Base-by-base conservation (phyloP, 2,888 invertebrate genomes). In the Tenthredo mesomela region DNA sequence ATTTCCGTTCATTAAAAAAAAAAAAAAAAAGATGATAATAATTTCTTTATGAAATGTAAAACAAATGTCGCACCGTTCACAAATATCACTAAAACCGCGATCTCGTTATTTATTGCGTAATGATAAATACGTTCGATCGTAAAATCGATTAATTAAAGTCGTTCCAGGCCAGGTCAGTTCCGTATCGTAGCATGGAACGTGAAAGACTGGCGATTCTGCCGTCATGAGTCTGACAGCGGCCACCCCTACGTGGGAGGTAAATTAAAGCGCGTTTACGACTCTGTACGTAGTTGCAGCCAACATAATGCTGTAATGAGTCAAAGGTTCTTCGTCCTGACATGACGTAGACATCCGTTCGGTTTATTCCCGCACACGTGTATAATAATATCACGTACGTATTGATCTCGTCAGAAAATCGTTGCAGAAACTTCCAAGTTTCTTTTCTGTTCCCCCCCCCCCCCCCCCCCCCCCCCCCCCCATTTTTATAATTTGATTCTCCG, bases 111-210 rank as follows among this genome's bases (percentile, higher is more conserved):
- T 25, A 33, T 33, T 33, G 25, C 21, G 61, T 25, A 25, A 29
- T 29, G 47, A 33, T 37, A 37, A 37, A 37, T 33, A 47, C 1
- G 47, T n/a, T 71, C 71, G 80, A 58, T 37, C 78, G 78, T 37
- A 21, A 80, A 37, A 10, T 40, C 21, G 5, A 47, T 65, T 18
- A 21, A 21, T 21, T n/a, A 40, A 37, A 47, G 9, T 40, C 12
- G 25, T 65, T 15, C 15, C 25, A n/a, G 61, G 21, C 83, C 75
- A 75, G 88, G 88, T 89, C 88, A 89, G 89, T 89, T 88, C 87
- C 88, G 88, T 87, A 87, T 88, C 86, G 87, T 85, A 87, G 88
- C 84, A 86, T 87, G 86, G 88, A 86, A 85, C 86, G 86, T 71
- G 86, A 87, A 86, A 88, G 89, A 89, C 89, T 89, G 88, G 86